Conservation (phyloP, 2,113 vertebrate genomes). For the Plecotus auritus region DNA sequence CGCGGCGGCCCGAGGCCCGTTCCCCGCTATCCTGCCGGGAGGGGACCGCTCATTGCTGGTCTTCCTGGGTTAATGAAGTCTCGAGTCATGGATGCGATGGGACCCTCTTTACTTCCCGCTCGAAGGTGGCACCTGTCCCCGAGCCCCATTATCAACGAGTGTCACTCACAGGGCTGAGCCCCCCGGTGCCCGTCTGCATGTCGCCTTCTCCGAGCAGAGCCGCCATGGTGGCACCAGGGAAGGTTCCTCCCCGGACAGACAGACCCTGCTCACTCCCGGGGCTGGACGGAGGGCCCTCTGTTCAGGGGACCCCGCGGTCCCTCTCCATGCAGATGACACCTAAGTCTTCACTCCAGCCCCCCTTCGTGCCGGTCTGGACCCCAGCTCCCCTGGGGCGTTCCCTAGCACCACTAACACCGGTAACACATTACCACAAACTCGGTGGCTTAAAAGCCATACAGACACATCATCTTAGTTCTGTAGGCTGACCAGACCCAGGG, state of each 20-base stretch:
- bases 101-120: not conserved
- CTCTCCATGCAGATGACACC: not conserved
- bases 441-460: not conserved
- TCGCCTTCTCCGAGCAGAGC: not conserved
- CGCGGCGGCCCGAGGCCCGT: accelerated
- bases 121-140: accelerated
- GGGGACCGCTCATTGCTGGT: not conserved
- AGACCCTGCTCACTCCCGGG: not conserved
- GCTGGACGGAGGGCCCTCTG: not conserved
- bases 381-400: not conserved
- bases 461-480: accelerated
- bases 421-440: not conserved
- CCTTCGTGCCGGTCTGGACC: not conserved
- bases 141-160: accelerated
- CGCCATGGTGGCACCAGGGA: not conserved
- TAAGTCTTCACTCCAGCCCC: not conserved
- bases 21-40: not conserved
- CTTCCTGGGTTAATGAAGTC: not conserved
- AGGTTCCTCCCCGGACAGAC: too few species aligned
- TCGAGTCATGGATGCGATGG: accelerated
- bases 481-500: too few species aligned
- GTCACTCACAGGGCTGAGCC: not conserved
- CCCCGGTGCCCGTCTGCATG: too few species aligned
- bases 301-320: not conserved
- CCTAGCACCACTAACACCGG: not conserved